Evolutionary conservation across 2,888 invertebrate species (phyloP).

Genomic region (Oscheius myriophilus): DNA sequence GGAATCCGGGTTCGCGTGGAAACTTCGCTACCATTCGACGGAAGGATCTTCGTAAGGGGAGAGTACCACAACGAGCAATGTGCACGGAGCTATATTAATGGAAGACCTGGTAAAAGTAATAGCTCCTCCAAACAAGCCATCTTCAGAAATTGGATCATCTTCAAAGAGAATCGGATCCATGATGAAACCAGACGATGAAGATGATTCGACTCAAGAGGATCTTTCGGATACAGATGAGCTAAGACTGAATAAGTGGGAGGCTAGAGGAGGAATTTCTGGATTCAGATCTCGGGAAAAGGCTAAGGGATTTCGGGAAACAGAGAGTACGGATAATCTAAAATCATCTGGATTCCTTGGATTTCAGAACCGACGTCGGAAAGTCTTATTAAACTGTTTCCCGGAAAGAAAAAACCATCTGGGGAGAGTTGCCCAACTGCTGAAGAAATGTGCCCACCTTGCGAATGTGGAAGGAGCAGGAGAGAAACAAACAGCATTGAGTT

Average conservation of each 20-base stretch:
- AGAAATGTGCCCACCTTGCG: conserved; percentile 37
- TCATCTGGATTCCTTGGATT: too few species aligned
- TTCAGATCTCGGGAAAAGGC: too few species aligned
- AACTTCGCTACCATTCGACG: conserved; percentile 58
- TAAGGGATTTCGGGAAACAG: too few species aligned
- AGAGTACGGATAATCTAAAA: too few species aligned
- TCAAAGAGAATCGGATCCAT: not conserved
- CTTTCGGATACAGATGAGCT: too few species aligned
- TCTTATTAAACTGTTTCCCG: conserved; percentile 4
- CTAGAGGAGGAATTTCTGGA: too few species aligned
- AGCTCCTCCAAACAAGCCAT: not conserved
- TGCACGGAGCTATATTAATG: conserved; percentile 31
- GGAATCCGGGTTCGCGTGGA: conserved; percentile 60
- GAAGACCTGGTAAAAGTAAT: conserved; percentile 9
- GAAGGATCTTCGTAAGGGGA: conserved; percentile 66
- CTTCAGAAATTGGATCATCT: not conserved
- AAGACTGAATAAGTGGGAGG: too few species aligned
- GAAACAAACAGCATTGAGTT: conserved; percentile 57
- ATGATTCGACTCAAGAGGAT: not conserved
- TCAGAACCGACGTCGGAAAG: conserved; percentile 1
- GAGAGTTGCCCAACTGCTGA: conserved; percentile 10
- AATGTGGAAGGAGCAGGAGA: conserved; percentile 35
- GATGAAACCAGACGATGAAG: not conserved
- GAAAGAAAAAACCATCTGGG: too few species aligned
- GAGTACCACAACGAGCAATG: conserved; percentile 61